Evolutionary conservation across 2,113 vertebrate genomes (phyloP), one percentile per base, ranked within the genome.

Genomic region (Halichoeres trimaculatus): DNA sequence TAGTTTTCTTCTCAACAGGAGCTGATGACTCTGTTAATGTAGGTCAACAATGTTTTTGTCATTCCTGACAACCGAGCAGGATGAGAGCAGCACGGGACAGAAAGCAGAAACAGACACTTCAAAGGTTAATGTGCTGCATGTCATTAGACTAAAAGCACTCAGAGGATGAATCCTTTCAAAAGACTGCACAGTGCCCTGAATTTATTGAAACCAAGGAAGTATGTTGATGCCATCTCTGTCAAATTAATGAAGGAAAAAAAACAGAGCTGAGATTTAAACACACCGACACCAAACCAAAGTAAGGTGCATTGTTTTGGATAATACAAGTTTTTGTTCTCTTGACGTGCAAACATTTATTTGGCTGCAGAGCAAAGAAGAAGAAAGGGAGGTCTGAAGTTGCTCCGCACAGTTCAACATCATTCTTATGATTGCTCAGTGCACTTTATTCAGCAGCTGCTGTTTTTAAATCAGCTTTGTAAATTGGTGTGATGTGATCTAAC

Each of bases 61-160:
- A 40, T 53, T 4, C 23, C 8, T 59, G 56, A 58, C 34, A 8
- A 43, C 9, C 17, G 35, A 34, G 14, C 30, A 41, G n/a, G 19
- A 66, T 53, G 35, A 34, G 36, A 23, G 47, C 57, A 48, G 22
- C 41, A 51, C 1, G 38, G 24, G 41, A 54, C 19, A 48, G n/a
- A 60, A 64, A 51, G 8, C 22, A 22, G 34, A 50, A 23, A 70
- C 10, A 26, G 11, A 62, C n/a, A 8, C 53, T 70, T 73, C 43
- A 78, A 65, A 65, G 52, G 51, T 68, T 69, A 81, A 57, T 35
- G 65, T 24, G 52, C 59, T 63, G 38, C 48, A 73, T 23, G 17
- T 76, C 20, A 78, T 61, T 74, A 51, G 63, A 53, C 22, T 61
- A 72, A 69, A 82, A 73, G 57, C 54, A 54, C 56, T 26, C 23